Evolutionary conservation across 1,140 invertebrate genomes (phyloP), one percentile per base, ranked within the genome.

Genomic region (Brachionus paranguensis): DNA sequence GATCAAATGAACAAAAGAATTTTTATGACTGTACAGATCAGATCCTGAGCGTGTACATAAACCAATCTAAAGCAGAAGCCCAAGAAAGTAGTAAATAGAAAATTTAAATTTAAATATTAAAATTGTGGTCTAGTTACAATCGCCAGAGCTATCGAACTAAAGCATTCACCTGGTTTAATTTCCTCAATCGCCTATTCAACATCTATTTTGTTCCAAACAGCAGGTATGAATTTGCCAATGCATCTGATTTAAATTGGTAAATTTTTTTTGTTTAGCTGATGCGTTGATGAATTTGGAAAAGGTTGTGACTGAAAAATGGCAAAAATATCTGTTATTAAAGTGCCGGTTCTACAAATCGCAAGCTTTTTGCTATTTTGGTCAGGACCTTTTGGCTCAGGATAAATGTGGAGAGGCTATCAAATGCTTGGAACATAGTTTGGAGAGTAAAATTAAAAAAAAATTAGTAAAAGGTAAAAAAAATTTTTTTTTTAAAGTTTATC

Each of bases 351-450:
- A 85, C 17, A 78, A 76, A 45, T n/a, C 68, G 12, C 45, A 85
- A 92, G 92, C 93, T 24, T 93, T 92, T 85, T 92, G 91, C 87
- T 93, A 92, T 87, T 90, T 92, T 85, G 93, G 92, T 37, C 92
- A 93, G 86, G 91, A 91, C 86, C 87, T 93, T 78, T 87, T 93
- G 79, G 86, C 90, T 3, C 91, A 92, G 86, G 93, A 93, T 86
- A 93, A 93, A 88, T 93, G 93, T 88, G 93, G 93, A 41, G 92
- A 93, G 85, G 93, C 93, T 5, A 92, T 93, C 84, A 88, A 91
- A 86, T 91, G 92, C 76, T 88, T 93, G 41, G 90, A 92, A 85
- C 92, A 93, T 88, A 92, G 92, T 86, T 89, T 91, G 81, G 89
- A 89, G 86, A 90, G 91, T 91, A 87, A 88, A 86, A 76, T 76